Base-by-base conservation (phyloP, 2,888 invertebrate species). In the Coleophora deauratella region DNA sequence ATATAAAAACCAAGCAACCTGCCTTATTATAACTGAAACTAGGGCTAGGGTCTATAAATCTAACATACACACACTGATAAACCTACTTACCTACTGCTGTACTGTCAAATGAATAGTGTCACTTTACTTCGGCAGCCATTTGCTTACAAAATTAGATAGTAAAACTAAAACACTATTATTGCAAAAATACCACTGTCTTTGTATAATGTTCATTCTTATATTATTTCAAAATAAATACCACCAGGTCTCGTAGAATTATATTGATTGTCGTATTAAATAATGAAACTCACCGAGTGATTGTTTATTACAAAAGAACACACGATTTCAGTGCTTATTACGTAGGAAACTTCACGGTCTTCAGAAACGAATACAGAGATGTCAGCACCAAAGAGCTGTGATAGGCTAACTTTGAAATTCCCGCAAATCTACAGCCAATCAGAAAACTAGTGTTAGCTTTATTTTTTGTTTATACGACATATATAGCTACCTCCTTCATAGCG, bases 261-360 rank as follows among this genome's bases (percentile, higher is more conserved):
- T 47, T 42, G 42, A 54, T 54, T 51, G 51, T 51, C 58, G 50
- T 52, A 63, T 49, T 41, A 64, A 70, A 69, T 62, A 68, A 60
- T 62, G 58, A 61, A 72, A 81, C 82, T 85, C 74, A 84, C 85
- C 79, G 52, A 72, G 66, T 67, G 60, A 62, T 48, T 75, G 70
- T 73, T 75, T 76, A 77, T 72, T 64, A 63, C 55, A 66, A 72
- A 73, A 66, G 75, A 72, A 70, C 80, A 84, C 81, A 85, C 85
- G 81, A 85, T 84, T 85, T 82, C 82, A 81, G 84, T 69, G 80
- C 85, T 81, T 85, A 85, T 82, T 82, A 82, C 81, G 82, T 81
- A 78, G 78, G 72, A 59, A 76, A 81, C 79, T 78, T 82, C 73
- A 72, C 68, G 70, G 67, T 75, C 63, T 60, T 66, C 70, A 8